Percentiles rank a stretch among this genome's conserved stretches.
Evolutionary conservation across 64 coral and sea anemone species (phyloP).

Genomic region (Exaiptasia diaphana): DNA sequence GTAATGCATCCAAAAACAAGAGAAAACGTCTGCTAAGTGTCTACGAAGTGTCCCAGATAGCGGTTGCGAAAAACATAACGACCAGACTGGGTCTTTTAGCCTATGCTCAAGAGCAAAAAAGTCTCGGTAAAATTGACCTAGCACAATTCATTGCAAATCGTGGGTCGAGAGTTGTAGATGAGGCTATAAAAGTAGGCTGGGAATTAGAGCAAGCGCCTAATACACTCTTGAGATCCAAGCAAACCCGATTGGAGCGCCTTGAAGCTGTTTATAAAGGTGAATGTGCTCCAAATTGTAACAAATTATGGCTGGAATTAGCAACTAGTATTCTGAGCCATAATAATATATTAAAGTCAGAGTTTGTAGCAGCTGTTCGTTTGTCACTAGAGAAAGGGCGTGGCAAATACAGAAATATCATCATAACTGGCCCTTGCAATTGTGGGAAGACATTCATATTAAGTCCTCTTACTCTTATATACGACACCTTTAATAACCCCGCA

Average conservation of each 20-base stretch:
- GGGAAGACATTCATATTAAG: conserved; percentile 64
- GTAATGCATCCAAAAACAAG: neutral
- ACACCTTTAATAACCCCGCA: conserved; percentile 50
- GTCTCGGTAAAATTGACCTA: conserved; percentile 17
- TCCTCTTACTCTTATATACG: conserved; percentile 41
- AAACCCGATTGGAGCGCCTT: neutral
- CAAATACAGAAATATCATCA: conserved; percentile 42
- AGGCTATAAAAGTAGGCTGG: neutral
- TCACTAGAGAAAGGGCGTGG: conserved; percentile 35
- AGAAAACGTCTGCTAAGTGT: neutral
- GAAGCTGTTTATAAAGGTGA: neutral
- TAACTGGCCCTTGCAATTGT: conserved; percentile 49
- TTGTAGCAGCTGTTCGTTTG: conserved; percentile 22
- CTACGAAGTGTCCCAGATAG: conserved; percentile 22
- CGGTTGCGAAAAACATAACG: neutral
- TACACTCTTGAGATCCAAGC: neutral
- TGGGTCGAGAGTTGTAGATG: neutral
- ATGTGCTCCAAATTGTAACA: neutral
- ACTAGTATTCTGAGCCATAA: conserved; percentile 5
- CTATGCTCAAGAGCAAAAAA: neutral
- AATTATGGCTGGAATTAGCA: neutral
- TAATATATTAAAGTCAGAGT: conserved; percentile 18
- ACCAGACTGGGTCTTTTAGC: neutral
- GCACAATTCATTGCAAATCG: conserved; percentile 34
- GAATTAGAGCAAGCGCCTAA: neutral